A percentile compares a stretch with the other conserved stretches of the same genome.
These are phyloP conservation scores for Mythimna albipuncta DNA, from an alignment of 2,888 invertebrate genomes.

Conservation along the genomic window DNA sequence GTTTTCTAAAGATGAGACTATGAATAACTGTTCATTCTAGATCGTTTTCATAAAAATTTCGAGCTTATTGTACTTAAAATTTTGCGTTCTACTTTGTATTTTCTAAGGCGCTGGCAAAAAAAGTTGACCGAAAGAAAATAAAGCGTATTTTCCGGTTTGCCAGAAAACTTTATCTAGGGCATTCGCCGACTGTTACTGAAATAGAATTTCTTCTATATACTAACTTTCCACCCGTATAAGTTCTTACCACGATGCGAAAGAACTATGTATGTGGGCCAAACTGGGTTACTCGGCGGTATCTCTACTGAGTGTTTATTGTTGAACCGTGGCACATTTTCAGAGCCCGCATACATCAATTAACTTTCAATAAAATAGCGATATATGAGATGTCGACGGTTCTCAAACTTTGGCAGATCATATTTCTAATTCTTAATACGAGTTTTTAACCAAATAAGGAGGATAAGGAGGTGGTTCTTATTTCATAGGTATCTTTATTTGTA, in stretches of 20 bases:
- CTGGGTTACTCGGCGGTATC: conserved; percentile 49
- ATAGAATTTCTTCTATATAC: conserved; percentile 50
- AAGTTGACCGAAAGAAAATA: conserved; percentile 19
- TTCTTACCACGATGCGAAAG: conserved; percentile 35
- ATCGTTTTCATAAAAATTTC: neutral
- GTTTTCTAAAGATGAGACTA: neutral
- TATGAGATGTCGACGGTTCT: conserved; percentile 52
- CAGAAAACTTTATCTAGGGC: conserved; percentile 47
- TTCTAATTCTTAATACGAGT: neutral
- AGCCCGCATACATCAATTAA: conserved; percentile 82
- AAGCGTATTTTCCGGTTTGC: conserved; percentile 27
- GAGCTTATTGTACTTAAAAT: neutral
- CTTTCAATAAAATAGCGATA: conserved; percentile 78
- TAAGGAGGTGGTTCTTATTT: too few species aligned
- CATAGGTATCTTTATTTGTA: too few species aligned
- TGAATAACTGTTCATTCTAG: neutral
- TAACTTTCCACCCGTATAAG: conserved; percentile 44
- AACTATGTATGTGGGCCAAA: conserved; percentile 22
- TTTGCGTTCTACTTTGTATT: neutral
- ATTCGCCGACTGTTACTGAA: conserved; percentile 35
- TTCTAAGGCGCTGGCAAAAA: conserved; percentile 1
- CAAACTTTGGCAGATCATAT: conserved; percentile 50
- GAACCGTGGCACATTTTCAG: conserved; percentile 72
- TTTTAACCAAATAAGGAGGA: too few species aligned
- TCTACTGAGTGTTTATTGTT: conserved; percentile 59